phyloP scores from a whole-genome alignment of 2,113 vertebrate genomes.

The Psettodes erumei region DNA sequence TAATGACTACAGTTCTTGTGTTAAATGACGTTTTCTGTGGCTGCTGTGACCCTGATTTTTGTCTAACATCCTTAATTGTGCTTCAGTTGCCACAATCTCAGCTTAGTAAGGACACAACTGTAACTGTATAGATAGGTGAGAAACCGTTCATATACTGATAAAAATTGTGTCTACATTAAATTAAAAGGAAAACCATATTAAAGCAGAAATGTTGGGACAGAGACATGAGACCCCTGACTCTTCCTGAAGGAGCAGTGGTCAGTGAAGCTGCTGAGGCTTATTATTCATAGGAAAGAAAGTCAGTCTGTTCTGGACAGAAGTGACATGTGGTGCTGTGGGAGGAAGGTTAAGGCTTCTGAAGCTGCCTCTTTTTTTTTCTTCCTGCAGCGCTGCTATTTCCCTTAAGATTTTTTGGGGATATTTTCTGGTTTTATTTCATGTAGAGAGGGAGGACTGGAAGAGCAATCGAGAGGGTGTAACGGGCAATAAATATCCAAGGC shows the following conservation, averaged over 20 bases:
- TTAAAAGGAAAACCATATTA: neutral
- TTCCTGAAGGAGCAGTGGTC: neutral
- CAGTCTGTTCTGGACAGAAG: slow-evolving; percentile 34
- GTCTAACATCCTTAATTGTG: neutral
- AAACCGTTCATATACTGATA: neutral
- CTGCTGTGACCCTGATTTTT: neutral
- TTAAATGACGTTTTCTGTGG: neutral
- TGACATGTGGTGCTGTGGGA: slow-evolving; percentile 46
- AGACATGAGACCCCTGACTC: neutral
- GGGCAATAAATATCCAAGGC: slow-evolving; percentile 52
- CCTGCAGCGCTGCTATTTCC: slow-evolving; percentile 42
- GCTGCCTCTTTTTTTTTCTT: slow-evolving; percentile 32
- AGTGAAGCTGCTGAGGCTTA: slow-evolving; percentile 1
- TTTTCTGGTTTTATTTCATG: slow-evolving; percentile 49
- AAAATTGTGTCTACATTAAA: neutral
- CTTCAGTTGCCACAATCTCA: neutral
- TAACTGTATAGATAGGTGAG: neutral
- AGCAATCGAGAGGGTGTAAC: slow-evolving; percentile 9
- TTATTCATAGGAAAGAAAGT: slow-evolving; percentile 12
- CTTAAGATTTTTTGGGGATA: slow-evolving; percentile 28
- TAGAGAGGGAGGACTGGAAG: slow-evolving; percentile 16
- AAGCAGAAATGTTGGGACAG: neutral
- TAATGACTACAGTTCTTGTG: neutral
- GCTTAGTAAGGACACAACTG: neutral
- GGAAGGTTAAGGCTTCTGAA: slow-evolving; percentile 42